Percentiles rank a stretch among this genome's conserved stretches.
Conservation (phyloP, 2,888 invertebrate genomes). For the Omphaloscelis lunosa region DNA sequence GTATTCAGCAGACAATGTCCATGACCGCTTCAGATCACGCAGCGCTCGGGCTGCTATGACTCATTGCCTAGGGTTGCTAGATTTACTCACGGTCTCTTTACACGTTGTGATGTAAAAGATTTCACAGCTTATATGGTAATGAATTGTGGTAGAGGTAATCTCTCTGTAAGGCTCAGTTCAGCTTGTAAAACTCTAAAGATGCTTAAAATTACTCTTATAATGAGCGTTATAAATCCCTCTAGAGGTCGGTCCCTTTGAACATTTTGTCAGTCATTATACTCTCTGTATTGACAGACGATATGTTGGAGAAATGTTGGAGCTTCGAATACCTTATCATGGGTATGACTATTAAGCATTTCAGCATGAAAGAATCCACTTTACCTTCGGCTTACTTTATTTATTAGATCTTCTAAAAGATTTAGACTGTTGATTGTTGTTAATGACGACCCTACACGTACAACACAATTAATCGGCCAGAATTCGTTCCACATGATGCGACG, state of each 20-base stretch:
- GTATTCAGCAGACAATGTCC: constrained; percentile 66
- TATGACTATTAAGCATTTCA: not conserved
- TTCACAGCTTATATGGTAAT: constrained; percentile 16
- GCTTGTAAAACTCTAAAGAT: not conserved
- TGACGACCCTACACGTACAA: constrained; percentile 44
- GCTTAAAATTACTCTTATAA: not conserved
- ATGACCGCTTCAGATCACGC: constrained; percentile 65
- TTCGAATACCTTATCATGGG: not conserved
- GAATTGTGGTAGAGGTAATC: not conserved
- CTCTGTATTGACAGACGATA: not conserved
- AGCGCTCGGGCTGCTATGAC: constrained; percentile 49
- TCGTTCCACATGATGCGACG: constrained; percentile 58
- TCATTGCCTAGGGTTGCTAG: constrained; percentile 60
- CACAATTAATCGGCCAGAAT: constrained; percentile 57
- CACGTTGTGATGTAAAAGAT: constrained; percentile 34
- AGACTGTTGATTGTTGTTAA: not conserved
- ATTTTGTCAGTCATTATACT: not conserved
- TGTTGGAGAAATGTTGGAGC: not conserved
- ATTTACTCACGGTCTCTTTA: constrained; percentile 32
- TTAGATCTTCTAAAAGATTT: not conserved
- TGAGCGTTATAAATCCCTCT: not conserved
- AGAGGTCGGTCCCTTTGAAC: not conserved
- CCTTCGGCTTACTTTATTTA: too few species aligned
- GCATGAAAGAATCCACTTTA: too few species aligned
- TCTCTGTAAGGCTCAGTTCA: not conserved